phyloP scores from a whole-genome alignment of 2,888 invertebrate species.

The Synergus itoensis region DNA sequence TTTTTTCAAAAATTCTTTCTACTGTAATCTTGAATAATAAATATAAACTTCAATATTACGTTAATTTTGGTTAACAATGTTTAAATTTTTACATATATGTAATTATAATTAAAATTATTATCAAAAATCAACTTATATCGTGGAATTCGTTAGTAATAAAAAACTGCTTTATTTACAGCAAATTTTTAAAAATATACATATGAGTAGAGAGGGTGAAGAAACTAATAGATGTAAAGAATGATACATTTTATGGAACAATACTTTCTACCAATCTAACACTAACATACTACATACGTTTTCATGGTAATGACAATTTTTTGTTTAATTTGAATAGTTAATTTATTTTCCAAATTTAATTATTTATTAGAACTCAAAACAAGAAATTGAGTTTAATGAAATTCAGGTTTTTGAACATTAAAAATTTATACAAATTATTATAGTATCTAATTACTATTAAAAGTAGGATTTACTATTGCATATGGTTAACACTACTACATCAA shows the following conservation, averaged over 20 bases:
- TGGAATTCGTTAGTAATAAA: background rate
- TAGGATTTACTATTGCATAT: background rate
- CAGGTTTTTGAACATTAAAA: too few relatives aligned
- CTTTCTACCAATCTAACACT: background rate
- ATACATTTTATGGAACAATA: background rate
- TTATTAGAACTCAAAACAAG: too few relatives aligned
- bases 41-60: background rate
- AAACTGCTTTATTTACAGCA: constrained; percentile 28
- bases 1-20: background rate
- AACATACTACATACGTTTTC: background rate
- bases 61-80: too few relatives aligned
- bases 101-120: too few relatives aligned
- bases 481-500: background rate
- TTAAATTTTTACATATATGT: too few relatives aligned
- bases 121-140: background rate
- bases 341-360: too few relatives aligned
- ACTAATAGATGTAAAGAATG: background rate
- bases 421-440: too few relatives aligned
- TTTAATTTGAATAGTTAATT: background rate
- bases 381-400: too few relatives aligned
- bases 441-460: background rate
- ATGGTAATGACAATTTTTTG: background rate
- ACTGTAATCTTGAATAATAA: background rate
- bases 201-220: background rate
- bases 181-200: background rate